phyloP scores from a whole-genome alignment of 2,113 vertebrate genomes.

The Hemibagrus wyckioides region DNA sequence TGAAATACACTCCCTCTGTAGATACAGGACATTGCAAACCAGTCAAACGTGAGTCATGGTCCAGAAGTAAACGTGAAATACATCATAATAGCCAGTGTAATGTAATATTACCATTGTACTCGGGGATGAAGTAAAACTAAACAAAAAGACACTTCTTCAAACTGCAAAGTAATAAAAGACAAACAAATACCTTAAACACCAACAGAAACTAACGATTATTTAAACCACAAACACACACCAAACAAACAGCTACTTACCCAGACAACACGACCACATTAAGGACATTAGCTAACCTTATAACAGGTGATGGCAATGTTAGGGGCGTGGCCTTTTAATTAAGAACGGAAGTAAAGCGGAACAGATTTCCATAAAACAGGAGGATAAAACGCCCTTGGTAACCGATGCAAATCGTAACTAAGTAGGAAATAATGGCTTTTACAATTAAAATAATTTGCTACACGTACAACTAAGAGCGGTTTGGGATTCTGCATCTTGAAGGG shows the following conservation, averaged over 20 bases:
- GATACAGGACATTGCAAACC: neutral
- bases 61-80: neutral
- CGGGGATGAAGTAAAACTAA: neutral
- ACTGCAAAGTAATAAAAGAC: neutral
- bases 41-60: neutral
- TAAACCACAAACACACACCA: neutral
- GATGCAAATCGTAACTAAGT: neutral
- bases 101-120: slow-evolving; percentile 14
- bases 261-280: neutral
- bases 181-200: neutral
- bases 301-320: neutral
- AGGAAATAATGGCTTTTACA: neutral
- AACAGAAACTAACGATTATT: neutral
- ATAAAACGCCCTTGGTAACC: neutral
- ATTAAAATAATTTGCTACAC: neutral
- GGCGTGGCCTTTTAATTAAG: slow-evolving; percentile 36
- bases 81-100: neutral
- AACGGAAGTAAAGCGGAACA: neutral
- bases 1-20: slow-evolving; percentile 11
- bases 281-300: slow-evolving; percentile 1
- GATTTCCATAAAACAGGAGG: neutral
- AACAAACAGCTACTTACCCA: neutral
- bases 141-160: neutral
- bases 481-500: neutral
- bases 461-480: neutral